A percentile compares a stretch with the other conserved stretches of the same genome.
Evolutionary conservation across 2,888 invertebrate genomes (phyloP).

Genomic region (Capitulum mitella): DNA sequence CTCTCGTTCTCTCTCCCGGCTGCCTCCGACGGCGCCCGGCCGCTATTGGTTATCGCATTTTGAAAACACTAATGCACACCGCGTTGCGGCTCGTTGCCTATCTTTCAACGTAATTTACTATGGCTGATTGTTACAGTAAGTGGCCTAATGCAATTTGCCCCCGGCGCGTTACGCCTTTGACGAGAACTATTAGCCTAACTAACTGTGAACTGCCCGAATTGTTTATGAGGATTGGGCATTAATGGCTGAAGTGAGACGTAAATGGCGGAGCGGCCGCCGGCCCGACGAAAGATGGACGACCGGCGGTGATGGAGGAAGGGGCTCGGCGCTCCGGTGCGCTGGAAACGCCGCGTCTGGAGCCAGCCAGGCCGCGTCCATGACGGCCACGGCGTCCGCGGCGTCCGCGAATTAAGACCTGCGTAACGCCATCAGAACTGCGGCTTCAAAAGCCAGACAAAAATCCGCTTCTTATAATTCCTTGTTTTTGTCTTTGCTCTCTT

Average conservation of each 20-base stretch:
- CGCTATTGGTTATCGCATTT: constrained; percentile 5
- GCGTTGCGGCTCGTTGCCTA: constrained; percentile 6
- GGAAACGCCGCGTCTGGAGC: no score
- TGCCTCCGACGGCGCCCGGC: neutral
- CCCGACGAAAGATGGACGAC: no score
- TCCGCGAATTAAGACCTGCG: no score
- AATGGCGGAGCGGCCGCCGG: neutral
- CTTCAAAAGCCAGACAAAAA: no score
- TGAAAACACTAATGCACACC: constrained; percentile 4
- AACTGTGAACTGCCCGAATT: constrained; percentile 13
- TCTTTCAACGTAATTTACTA: constrained; percentile 10
- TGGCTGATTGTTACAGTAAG: constrained; percentile 18
- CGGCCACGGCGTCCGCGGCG: no score
- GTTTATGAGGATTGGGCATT: constrained; percentile 18
- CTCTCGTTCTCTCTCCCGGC: neutral
- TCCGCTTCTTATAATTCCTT: no score
- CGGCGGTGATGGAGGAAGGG: no score
- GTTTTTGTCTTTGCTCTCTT: no score
- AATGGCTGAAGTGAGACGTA: constrained; percentile 5
- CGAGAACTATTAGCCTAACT: constrained; percentile 9
- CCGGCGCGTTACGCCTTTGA: constrained; percentile 13
- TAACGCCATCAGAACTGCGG: no score
- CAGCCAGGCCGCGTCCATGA: no score
- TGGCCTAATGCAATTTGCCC: constrained; percentile 14
- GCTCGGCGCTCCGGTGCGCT: no score